Conservation (phyloP, 30 jellyfish, hydroid and myxozoan species). For the Aurelia aurita complex sp. Pacific region DNA sequence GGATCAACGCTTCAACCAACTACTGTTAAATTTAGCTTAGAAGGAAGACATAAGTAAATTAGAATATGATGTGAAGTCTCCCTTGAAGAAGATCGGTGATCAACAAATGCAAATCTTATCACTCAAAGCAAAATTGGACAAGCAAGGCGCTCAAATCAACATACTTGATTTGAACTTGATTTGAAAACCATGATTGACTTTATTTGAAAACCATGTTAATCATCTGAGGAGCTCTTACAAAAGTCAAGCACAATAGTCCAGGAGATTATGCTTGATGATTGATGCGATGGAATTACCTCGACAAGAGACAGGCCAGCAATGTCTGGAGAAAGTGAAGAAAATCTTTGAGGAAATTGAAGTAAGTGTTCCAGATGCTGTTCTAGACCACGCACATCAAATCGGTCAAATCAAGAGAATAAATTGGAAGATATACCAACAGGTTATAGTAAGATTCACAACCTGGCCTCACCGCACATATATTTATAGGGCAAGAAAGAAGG, state of each 20-base stretch:
- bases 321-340: constrained; percentile 42
- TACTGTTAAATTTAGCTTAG: constrained; percentile 28
- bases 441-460: constrained; percentile 32
- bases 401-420: constrained; percentile 14
- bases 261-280: constrained; percentile 37
- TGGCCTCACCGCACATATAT: constrained; percentile 38
- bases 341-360: constrained; percentile 45
- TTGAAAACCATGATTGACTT: no score
- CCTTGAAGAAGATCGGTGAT: constrained; percentile 24
- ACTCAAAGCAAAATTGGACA: constrained; percentile 26
- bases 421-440: constrained; percentile 17
- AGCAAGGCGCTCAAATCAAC: constrained; percentile 21
- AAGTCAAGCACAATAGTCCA: constrained; percentile 33
- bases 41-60: constrained; percentile 13
- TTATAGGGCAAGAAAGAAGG: constrained; percentile 23
- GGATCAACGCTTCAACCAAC: constrained; percentile 47
- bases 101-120: constrained; percentile 21
- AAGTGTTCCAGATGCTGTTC: constrained; percentile 7
- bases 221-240: constrained; percentile 25
- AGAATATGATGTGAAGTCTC: constrained; percentile 19
- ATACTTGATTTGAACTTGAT: no score
- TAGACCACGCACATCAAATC: constrained; percentile 49
- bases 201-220: background rate
- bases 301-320: constrained; percentile 31
- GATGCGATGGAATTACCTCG: constrained; percentile 24